Percentiles rank a stretch among this genome's conserved stretches.
phyloP scores from a whole-genome alignment of 2,888 invertebrate genomes.

The Acleris holmiana region DNA sequence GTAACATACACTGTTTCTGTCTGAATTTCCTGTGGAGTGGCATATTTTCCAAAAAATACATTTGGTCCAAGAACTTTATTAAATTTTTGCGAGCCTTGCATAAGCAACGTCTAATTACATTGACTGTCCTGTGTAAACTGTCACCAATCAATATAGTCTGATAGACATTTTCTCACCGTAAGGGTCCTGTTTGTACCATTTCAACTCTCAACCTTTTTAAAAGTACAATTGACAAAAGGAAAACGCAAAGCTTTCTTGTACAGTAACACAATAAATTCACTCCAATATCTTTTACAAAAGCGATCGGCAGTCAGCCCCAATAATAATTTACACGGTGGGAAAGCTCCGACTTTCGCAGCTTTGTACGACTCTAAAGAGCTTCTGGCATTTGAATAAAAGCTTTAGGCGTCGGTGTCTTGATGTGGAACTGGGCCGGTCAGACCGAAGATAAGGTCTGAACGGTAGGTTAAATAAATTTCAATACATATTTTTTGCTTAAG shows the following conservation, averaged over 20 bases:
- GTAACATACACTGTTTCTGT: no score
- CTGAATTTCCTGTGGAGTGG: no score
- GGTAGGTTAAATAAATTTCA: not conserved
- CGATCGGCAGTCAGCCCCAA: slow-evolving; percentile 22
- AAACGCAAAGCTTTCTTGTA: not conserved
- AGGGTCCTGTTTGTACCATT: no score
- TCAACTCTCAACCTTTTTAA: no score
- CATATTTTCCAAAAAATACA: no score
- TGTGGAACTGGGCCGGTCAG: not conserved
- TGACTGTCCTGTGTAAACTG: no score
- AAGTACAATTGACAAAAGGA: not conserved
- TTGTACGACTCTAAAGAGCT: slow-evolving; percentile 30
- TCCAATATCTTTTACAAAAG: slow-evolving; percentile 14
- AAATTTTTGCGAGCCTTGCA: no score
- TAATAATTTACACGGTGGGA: slow-evolving; percentile 30
- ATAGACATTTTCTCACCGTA: no score
- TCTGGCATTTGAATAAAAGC: slow-evolving; percentile 34
- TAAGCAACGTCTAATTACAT: no score
- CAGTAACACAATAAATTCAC: not conserved
- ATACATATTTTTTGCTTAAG: no score
- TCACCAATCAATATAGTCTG: no score
- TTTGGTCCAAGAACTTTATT: no score
- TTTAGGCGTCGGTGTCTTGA: slow-evolving; percentile 16
- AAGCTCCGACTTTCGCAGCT: slow-evolving; percentile 31
- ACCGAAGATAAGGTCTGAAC: not conserved